Evolutionary conservation across 2,888 invertebrate genomes (phyloP).

Genomic region (Notocelia uddmanniana): DNA sequence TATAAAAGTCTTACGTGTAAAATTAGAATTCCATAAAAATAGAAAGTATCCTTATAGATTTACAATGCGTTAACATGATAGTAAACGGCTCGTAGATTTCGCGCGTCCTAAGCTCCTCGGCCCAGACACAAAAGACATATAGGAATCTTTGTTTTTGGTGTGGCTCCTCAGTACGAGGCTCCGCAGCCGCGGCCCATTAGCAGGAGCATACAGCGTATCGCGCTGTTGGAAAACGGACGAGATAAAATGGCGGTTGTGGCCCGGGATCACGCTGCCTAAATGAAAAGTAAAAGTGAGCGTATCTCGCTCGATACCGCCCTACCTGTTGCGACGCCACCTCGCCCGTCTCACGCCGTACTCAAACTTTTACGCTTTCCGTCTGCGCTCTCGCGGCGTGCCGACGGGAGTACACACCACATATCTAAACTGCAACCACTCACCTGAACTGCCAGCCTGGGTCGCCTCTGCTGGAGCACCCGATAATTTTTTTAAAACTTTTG

Average conservation of each 20-base stretch:
- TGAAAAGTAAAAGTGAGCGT: conserved; percentile 68
- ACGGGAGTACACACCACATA: conserved; percentile 28
- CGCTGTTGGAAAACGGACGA: conserved; percentile 41
- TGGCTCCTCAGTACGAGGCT: conserved; percentile 1
- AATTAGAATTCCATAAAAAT: background rate
- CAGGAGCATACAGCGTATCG: conserved; percentile 14
- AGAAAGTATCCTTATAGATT: background rate
- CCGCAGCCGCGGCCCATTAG: conserved; percentile 16
- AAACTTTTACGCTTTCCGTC: conserved; percentile 73
- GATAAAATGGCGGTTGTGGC: conserved; percentile 71
- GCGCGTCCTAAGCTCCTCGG: background rate
- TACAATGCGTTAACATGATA: background rate
- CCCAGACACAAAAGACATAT: conserved; percentile 9
- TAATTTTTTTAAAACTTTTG: conserved; percentile 69
- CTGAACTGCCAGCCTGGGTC: conserved; percentile 62
- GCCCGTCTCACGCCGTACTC: conserved; percentile 59
- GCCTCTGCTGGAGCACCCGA: conserved; percentile 60
- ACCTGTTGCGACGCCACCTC: conserved; percentile 78
- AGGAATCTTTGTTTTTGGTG: conserved; percentile 14
- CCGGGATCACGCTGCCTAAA: conserved; percentile 66
- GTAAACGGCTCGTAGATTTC: background rate
- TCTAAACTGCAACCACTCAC: conserved; percentile 60
- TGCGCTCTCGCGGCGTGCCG: conserved; percentile 50
- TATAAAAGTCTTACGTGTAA: background rate
- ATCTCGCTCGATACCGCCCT: conserved; percentile 71